Evolutionary conservation across 2,797 vertebrate species (phyloP).

Genomic region (Danio aesculapii): DNA sequence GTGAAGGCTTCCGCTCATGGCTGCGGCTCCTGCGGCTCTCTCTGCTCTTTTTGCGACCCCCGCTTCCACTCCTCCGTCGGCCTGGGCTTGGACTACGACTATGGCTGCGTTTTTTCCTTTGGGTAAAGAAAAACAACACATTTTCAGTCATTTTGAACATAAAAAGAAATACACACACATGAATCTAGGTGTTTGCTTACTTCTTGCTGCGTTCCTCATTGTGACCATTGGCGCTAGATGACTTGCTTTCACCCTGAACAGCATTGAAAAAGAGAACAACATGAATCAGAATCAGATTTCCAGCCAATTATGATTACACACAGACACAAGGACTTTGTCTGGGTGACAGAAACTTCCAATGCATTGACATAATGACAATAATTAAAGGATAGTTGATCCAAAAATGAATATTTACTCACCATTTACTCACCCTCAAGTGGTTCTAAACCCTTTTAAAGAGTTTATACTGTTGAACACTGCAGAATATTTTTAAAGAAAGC

Average conservation of each 20-base stretch:
- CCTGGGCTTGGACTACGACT: slow-evolving; percentile 90
- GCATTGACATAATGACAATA: too few species aligned
- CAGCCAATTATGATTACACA: neutral
- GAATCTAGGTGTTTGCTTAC: slow-evolving; percentile 78
- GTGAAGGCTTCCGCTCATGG: slow-evolving; percentile 87
- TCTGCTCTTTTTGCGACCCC: slow-evolving; percentile 88
- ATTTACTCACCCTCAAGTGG: too few species aligned
- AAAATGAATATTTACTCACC: too few species aligned
- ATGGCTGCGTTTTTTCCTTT: slow-evolving; percentile 92
- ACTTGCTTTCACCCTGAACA: slow-evolving; percentile 99
- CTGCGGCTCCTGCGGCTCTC: slow-evolving; percentile 91
- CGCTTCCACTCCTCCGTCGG: slow-evolving; percentile 89
- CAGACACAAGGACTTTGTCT: neutral
- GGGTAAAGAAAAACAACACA: neutral
- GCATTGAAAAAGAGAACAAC: slow-evolving; percentile 97
- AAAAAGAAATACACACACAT: neutral
- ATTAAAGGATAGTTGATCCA: too few species aligned
- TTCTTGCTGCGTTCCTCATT: slow-evolving; percentile 96
- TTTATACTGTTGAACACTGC: too few species aligned
- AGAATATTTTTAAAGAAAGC: too few species aligned
- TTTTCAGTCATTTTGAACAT: neutral
- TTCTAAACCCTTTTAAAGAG: too few species aligned
- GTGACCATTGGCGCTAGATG: slow-evolving; percentile 98
- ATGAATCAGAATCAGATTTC: slow-evolving; percentile 72
- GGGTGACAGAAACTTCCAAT: too few species aligned